Evolutionary conservation across 1,140 invertebrate genomes (phyloP).

Genomic region (Drosophila bocqueti): DNA sequence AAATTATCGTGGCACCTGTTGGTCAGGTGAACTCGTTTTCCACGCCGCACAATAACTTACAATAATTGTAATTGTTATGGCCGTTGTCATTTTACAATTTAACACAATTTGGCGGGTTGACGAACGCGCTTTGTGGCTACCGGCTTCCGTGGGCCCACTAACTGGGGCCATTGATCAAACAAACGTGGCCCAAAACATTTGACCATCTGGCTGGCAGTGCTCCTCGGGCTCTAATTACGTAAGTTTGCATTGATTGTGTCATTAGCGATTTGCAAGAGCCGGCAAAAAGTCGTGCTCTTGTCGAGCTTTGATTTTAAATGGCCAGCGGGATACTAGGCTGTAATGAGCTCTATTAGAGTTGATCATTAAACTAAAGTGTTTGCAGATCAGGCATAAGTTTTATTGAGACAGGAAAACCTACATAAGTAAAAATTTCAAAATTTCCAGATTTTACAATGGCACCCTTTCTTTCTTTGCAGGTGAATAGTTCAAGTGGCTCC

Average conservation of each 20-base stretch:
- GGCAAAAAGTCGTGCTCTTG: slow-evolving; percentile 44
- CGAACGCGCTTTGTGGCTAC: slow-evolving; percentile 39
- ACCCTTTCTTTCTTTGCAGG: not conserved
- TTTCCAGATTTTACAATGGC: no score
- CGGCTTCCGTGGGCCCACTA: slow-evolving; percentile 39
- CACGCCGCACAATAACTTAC: slow-evolving; percentile 35
- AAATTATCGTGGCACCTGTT: slow-evolving; percentile 29
- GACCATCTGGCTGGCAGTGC: slow-evolving; percentile 37
- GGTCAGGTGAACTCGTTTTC: slow-evolving; percentile 34
- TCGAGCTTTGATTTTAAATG: slow-evolving; percentile 22
- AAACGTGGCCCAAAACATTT: slow-evolving; percentile 35
- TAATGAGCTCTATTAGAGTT: slow-evolving; percentile 26
- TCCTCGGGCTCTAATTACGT: slow-evolving; percentile 41
- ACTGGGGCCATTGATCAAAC: slow-evolving; percentile 42
- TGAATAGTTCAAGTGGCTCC: slow-evolving; percentile 29
- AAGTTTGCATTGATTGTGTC: slow-evolving; percentile 54
- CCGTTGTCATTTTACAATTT: slow-evolving; percentile 28
- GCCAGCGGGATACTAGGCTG: slow-evolving; percentile 10
- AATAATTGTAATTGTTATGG: slow-evolving; percentile 54
- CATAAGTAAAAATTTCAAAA: no score
- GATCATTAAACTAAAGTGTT: slow-evolving; percentile 20
- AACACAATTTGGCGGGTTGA: slow-evolving; percentile 54
- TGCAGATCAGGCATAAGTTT: not conserved
- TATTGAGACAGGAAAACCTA: not conserved
- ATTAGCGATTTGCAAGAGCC: slow-evolving; percentile 39